A percentile compares a stretch with the other conserved stretches of the same genome.
Evolutionary conservation across 2,113 vertebrate genomes (phyloP).

Genomic region (Platysteira castanea): DNA sequence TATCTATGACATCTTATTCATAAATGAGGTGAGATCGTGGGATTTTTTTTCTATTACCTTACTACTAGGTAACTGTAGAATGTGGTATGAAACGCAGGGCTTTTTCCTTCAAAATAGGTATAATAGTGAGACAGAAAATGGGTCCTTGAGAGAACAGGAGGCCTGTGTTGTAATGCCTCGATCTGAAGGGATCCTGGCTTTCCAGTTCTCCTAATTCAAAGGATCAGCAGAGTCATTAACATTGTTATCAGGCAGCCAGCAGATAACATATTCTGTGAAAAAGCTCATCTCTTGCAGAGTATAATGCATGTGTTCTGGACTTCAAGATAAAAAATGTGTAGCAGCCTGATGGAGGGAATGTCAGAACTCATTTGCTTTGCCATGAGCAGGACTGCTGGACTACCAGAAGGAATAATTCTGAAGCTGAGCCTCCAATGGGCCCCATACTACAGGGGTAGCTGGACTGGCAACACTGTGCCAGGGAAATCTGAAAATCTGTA

Average conservation of each 20-base stretch:
- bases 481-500: neutral
- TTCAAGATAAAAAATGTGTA: neutral
- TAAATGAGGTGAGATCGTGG: neutral
- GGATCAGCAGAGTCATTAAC: neutral
- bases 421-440: neutral
- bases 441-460: neutral
- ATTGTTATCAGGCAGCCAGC: neutral
- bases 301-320: neutral
- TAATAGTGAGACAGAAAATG: neutral
- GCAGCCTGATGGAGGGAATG: neutral
- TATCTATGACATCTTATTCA: neutral
- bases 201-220: neutral
- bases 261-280: neutral
- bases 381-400: neutral
- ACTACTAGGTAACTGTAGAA: neutral
- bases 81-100: fast-evolving
- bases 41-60: neutral
- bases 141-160: neutral
- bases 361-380: neutral
- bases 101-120: neutral
- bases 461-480: neutral
- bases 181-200: neutral
- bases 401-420: neutral
- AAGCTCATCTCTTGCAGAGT: neutral
- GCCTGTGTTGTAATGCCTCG: neutral